Base-by-base conservation (phyloP, 2,888 invertebrate species). In the Augochlorella aurata region DNA sequence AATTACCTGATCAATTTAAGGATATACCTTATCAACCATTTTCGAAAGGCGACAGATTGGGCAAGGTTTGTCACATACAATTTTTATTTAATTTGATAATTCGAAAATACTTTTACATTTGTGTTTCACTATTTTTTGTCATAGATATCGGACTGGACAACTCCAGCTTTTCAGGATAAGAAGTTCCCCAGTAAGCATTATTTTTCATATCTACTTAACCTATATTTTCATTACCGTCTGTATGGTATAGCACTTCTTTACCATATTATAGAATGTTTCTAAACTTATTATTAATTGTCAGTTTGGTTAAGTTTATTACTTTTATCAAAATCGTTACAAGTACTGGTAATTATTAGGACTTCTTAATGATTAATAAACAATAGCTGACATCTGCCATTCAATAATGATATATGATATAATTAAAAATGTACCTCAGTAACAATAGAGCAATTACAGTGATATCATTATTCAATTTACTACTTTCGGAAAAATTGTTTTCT, bases 1-100 rank as follows among this genome's bases (percentile, higher is more conserved):
- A 97, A 94, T 95, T 98, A 94, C 98, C 98, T 74, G 98, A 98
- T 81, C 97, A 98, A 92, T 99, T 98, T 94, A 97, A 97, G 92
- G 98, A 98, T 94, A 98, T 99, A 96, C 99, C 99, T 14, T 99
- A 99, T 94, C 99, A 99, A 94, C 99, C 99, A 61, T 99, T 99
- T 94, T 98, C 99, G 89, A 99, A 99, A 94, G 98, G 98, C 83
- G 99, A 99, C 94, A 97, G 99, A 89, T 95, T 99, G 87, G 99
- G 99, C 89, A 99, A 99, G 95, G 99, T 99, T 81, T 77, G 85
- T 81, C 9, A 47, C 24, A 63, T 63, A 47, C 14, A 44, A 52
- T 70, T 50, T 1, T 74, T 38, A 38, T 24, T 58, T 3, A 21
- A 44, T n/a, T 38, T 45, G 10, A 68, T 50, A 49, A 45, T 10